A percentile compares a stretch with the other conserved stretches of the same genome.
Evolutionary conservation across 53 echinoderm and acorn worm species (phyloP).

Genomic region (Patiria pectinifera): DNA sequence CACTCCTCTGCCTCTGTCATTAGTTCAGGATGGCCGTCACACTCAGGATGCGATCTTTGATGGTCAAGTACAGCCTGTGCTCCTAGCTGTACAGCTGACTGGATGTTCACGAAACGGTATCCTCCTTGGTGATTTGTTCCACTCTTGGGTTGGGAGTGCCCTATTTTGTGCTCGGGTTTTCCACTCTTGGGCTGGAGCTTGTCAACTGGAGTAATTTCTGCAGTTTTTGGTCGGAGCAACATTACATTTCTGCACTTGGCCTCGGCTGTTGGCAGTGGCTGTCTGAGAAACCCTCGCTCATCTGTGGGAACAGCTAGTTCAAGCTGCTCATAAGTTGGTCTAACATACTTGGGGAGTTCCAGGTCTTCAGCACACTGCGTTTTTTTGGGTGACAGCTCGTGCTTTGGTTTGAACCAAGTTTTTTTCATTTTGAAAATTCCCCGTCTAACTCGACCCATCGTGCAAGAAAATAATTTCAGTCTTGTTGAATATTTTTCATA

Average conservation of each 20-base stretch:
- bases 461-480: not conserved
- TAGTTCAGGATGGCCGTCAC: not conserved
- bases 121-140: conserved; percentile 3
- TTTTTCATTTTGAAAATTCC: not conserved
- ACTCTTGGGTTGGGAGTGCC: conserved; percentile 14
- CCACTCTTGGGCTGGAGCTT: not conserved
- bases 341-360: not conserved
- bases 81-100: not conserved
- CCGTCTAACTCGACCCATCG: not conserved
- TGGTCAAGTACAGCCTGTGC: conserved; percentile 9
- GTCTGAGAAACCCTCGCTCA: not conserved
- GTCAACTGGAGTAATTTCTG: not conserved
- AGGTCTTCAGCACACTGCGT: not conserved
- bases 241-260: not conserved
- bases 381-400: not conserved
- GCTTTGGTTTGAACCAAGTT: not conserved
- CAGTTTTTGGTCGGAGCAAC: not conserved
- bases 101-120: conserved; percentile 22
- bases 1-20: not conserved
- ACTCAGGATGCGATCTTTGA: not conserved
- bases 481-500: no score
- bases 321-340: not conserved
- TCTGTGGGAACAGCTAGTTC: not conserved
- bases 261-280: not conserved
- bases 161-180: not conserved